Conservation (phyloP, 2,113 vertebrate genomes). For the Centropristis striata region DNA sequence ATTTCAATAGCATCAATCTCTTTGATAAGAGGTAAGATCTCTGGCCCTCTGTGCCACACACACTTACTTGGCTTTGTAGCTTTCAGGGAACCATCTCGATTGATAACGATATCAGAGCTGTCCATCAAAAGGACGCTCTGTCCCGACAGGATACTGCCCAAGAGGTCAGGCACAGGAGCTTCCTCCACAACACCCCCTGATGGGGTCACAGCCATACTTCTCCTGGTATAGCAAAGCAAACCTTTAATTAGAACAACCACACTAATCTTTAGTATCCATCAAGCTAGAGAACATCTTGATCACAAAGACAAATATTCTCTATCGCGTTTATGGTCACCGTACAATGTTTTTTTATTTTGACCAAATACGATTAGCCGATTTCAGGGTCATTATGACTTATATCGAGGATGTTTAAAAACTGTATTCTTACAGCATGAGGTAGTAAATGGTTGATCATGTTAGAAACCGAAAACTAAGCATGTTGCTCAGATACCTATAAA, state of each 20-base stretch:
- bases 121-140: constrained; percentile 97
- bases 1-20: not conserved
- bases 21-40: not conserved
- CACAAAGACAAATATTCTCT: not conserved
- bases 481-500: not conserved
- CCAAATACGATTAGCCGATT: not conserved
- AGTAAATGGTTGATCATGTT: not conserved
- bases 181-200: constrained; percentile 80
- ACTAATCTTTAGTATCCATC: constrained; percentile 4
- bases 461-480: not conserved
- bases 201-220: constrained; percentile 61
- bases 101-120: constrained; percentile 92
- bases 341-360: not conserved
- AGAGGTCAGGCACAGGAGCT: constrained; percentile 91
- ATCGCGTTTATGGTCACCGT: too few relatives aligned
- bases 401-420: not conserved
- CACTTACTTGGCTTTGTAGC: constrained; percentile 87
- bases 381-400: not conserved
- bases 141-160: constrained; percentile 94
- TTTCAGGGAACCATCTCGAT: constrained; percentile 94
- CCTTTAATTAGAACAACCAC: constrained; percentile 23
- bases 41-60: not conserved
- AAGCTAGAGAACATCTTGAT: not conserved
- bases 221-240: constrained; percentile 67
- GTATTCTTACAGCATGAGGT: not conserved